Evolutionary conservation across 2,888 invertebrate genomes (phyloP).

Genomic region (Eristalinus sepulchralis): DNA sequence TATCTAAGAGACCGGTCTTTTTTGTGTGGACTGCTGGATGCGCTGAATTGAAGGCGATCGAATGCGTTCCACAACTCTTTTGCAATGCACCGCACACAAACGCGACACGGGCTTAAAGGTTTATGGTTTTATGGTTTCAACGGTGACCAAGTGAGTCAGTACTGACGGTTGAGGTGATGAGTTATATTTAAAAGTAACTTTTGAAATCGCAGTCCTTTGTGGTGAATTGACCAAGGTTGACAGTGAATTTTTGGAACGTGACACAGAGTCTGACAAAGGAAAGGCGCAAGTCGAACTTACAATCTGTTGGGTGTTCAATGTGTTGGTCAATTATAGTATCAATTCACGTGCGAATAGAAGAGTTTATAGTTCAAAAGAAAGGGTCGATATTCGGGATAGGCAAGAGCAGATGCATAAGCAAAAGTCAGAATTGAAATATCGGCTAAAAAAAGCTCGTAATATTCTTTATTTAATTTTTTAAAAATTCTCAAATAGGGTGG

Average conservation of each 20-base stretch:
- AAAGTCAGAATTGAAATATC: no score
- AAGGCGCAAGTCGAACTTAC: neutral
- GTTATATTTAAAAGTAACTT: neutral
- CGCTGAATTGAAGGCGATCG: neutral
- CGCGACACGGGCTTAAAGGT: neutral
- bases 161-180: neutral
- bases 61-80: slow-evolving; percentile 51
- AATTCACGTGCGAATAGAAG: no score
- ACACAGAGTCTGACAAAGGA: neutral
- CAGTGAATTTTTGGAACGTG: neutral
- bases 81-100: neutral
- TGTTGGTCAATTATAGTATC: neutral
- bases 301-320: neutral
- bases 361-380: no score
- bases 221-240: neutral
- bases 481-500: no score
- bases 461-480: no score
- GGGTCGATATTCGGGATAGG: no score
- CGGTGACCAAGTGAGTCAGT: neutral
- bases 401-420: no score
- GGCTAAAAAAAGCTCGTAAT: no score
- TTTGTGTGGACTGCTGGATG: neutral
- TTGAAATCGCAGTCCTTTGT: neutral
- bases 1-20: slow-evolving; percentile 66
- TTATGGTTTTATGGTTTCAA: slow-evolving; percentile 7